Conservation (phyloP, 2,888 invertebrate species). For the Rutpela maculata region DNA sequence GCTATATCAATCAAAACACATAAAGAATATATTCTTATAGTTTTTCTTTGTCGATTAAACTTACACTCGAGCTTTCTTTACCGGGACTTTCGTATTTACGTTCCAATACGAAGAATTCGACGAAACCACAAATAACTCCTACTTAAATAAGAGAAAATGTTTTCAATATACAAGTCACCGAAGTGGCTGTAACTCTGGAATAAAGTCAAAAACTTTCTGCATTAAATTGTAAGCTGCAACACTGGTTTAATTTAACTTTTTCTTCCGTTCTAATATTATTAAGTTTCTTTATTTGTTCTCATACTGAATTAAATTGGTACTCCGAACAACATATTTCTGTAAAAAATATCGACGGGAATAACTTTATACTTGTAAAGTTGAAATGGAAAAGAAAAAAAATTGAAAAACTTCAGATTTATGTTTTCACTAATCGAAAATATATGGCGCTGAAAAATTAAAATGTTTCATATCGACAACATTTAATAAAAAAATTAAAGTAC, state of each 20-base stretch:
- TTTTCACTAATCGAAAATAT: too few species aligned
- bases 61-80: conserved; percentile 7
- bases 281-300: conserved; percentile 29
- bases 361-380: background rate
- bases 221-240: conserved; percentile 31
- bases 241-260: conserved; percentile 34
- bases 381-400: background rate
- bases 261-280: conserved; percentile 24
- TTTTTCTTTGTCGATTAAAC: conserved; percentile 1
- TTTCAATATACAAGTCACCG: conserved; percentile 37
- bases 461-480: too few species aligned
- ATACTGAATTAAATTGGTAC: conserved; percentile 24
- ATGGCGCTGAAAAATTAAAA: too few species aligned
- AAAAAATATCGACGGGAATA: background rate
- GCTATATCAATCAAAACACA: background rate
- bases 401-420: too few species aligned
- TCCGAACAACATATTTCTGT: conserved; percentile 16
- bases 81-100: conserved; percentile 10
- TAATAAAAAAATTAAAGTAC: too few species aligned
- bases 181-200: conserved; percentile 33
- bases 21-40: background rate
- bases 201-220: conserved; percentile 35
- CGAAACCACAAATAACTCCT: conserved; percentile 33
- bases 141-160: conserved; percentile 38
- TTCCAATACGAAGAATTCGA: conserved; percentile 18